Evolutionary conservation across 1,140 invertebrate genomes (phyloP), one percentile per base, ranked within the genome.

Genomic region (Caenorhabditis inopinata): DNA sequence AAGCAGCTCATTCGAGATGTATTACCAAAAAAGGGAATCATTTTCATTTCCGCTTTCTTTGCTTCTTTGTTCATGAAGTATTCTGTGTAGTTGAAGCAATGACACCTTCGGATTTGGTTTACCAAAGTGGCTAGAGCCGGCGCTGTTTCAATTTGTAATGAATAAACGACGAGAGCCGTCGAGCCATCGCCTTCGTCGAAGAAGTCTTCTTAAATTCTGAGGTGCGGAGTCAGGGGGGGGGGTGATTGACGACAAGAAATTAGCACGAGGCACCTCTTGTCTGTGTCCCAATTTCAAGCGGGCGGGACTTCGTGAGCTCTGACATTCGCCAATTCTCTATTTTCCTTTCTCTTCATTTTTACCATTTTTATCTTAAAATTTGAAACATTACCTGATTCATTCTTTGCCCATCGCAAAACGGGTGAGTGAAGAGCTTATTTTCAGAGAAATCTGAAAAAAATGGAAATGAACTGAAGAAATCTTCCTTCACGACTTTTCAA

Each of bases 241-340:
- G 58, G 58, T 68, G 58, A 68, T 68, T 68, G 58, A 68, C 58
- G 58, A 68, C 58, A 68, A 68, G 58, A 68, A 68, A 32, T 68
- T 68, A 68, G 38, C 58, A 62, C 35, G 49, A 29, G 32, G 58
- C n/a, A 38, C 58, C 58, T 38, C 58, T 29, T 68, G 58, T 68
- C 58, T 68, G 58, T n/a, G 58, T 68, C 58, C 58, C 32, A 42
- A 68, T 21, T 32, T 58, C 11, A 14, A 25, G n/a, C 11, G 6
- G 21, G 9, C 5, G 35, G 53, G 29, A 38, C 32, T 6, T 5
- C n/a, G 12, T 16, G 9, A 21, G 27, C 38, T 14, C n/a, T 14
- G 38, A 42, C 5, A 42, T 14, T 42, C 38, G 25, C 12, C 11
- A 21, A 16, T 38, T 14, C 6, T 16, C 3, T 18, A 6, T 38